Evolutionary conservation across 1,140 invertebrate species (phyloP).

Genomic region (Euwallacea similis): DNA sequence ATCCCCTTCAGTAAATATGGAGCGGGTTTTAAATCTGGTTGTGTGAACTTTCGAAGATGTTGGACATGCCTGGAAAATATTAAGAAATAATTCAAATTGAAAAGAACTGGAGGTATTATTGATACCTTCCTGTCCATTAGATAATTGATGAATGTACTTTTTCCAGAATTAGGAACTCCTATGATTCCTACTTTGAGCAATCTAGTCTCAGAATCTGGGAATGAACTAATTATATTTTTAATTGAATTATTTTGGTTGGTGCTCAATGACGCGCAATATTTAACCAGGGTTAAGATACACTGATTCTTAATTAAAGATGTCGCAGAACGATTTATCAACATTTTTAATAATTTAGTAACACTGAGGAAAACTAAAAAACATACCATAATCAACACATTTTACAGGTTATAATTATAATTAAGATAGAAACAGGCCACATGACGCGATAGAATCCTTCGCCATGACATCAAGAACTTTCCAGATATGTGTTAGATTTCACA

Average conservation of each 20-base stretch:
- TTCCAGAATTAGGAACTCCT: conserved; percentile 89
- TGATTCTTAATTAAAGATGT: too few relatives aligned
- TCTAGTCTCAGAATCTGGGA: conserved; percentile 47
- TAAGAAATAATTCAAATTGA: neutral
- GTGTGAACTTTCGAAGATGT: conserved; percentile 90
- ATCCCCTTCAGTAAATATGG: conserved; percentile 70
- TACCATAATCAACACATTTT: neutral
- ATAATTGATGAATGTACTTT: conserved; percentile 91
- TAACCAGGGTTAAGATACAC: neutral
- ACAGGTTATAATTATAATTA: too few relatives aligned
- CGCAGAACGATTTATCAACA: too few relatives aligned
- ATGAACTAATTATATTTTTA: neutral
- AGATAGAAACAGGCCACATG: too few relatives aligned
- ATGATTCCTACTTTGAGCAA: conserved; percentile 84
- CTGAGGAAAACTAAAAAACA: neutral
- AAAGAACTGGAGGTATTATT: neutral
- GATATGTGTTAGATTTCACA: too few relatives aligned
- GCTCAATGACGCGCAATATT: neutral
- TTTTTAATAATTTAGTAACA: too few relatives aligned
- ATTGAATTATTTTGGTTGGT: neutral
- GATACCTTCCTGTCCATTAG: conserved; percentile 76
- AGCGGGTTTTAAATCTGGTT: conserved; percentile 72
- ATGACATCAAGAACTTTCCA: too few relatives aligned
- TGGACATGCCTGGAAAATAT: conserved; percentile 72
- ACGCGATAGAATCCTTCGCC: too few relatives aligned